Conservation (phyloP, 2,797 vertebrate genomes). For the Allenopithecus nigroviridis region DNA sequence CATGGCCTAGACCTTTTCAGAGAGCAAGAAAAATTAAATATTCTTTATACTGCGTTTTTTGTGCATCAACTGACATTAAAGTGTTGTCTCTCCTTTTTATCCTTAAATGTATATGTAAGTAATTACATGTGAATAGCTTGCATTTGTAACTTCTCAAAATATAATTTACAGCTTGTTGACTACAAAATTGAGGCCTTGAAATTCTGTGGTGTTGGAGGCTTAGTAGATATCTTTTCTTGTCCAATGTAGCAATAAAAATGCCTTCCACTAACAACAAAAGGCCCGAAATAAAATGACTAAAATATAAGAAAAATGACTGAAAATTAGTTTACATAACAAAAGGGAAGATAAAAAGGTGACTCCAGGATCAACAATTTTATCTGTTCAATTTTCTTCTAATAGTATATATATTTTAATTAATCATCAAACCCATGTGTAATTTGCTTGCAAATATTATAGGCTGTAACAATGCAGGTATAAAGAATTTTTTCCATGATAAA, state of each 20-base stretch:
- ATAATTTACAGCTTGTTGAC: neutral
- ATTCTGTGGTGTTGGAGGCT: fast-evolving
- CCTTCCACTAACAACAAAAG: neutral
- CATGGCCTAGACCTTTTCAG: neutral
- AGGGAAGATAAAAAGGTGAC: neutral
- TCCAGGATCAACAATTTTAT: neutral
- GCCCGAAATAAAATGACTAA: neutral
- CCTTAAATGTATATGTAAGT: neutral
- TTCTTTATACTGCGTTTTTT: neutral
- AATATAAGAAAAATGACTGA: neutral
- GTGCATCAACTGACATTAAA: neutral
- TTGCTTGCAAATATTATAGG: neutral
- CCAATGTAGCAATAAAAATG: neutral
- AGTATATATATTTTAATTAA: neutral
- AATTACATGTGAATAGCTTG: neutral
- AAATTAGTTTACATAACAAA: neutral
- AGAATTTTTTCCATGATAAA: neutral
- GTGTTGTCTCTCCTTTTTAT: neutral
- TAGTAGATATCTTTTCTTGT: neutral
- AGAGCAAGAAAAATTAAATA: neutral
- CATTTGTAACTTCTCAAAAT: neutral
- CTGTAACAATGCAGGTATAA: neutral
- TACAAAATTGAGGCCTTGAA: neutral
- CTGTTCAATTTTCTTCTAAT: neutral
- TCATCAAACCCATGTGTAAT: neutral